Evolutionary conservation across 2,888 invertebrate species (phyloP), one percentile per base, ranked within the genome.

Genomic region (Dione juno): DNA sequence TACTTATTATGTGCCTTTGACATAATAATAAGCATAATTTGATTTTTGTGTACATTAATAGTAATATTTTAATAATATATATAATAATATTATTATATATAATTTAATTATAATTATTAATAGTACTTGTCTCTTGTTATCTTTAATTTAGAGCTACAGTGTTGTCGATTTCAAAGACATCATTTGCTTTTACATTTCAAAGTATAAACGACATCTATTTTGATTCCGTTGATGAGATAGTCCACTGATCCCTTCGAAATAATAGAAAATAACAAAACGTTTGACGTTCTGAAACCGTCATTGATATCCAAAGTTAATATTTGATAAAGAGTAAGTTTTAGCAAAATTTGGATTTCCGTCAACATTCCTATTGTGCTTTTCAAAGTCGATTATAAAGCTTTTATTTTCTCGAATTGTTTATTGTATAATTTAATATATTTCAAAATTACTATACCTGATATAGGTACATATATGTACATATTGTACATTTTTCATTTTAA

Each of bases 161-260:
- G 8, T 10, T 43, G 10, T 43, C 59, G 10, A 14, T 43, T 41
- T 21, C 59, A 43, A 43, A 21, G 59, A 28, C 10, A n/a, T 45
- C 28, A 61, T 28, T 61, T 35, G 45, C n/a, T 61, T 28, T 45
- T 28, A 45, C 21, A 41, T 21, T 59, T 59, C 43, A 45, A 28
- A 61, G 28, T 1, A n/a, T 45, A 28, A 28, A 45, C 28, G 45
- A 45, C 61, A 61, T 35, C 28, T 45, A 45, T 61, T 45, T 61
- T 11, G 45, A 10, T 45, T n/a, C 21, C 21, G 19, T 19, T 21
- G 19, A 43, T 28, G 41, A 59, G 11, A 61, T 35, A 61, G 11
- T 61, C 28, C n/a, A 11, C 10, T 57, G 1, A 16, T 7, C 6
- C 7, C 28, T 45, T 19, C 10, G 35, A 28, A 61, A 45, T 61